Evolutionary conservation across 2,797 vertebrate species (phyloP), one percentile per base, ranked within the genome.

Genomic region (Remorina albescens): DNA sequence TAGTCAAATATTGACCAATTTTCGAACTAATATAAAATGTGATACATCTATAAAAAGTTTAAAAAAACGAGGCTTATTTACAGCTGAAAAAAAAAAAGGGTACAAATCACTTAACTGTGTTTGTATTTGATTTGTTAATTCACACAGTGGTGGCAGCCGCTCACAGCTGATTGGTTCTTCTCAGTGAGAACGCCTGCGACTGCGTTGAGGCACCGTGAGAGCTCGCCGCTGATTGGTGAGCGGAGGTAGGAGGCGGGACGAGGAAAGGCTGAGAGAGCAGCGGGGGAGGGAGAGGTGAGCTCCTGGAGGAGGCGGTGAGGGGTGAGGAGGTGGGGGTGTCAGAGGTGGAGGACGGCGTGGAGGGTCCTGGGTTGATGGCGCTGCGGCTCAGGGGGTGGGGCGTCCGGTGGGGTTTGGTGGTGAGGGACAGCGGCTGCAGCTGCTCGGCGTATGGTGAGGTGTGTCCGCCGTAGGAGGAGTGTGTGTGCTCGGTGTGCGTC

Each of bases 1-100:
- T 84, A 93, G 96, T 97, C 96, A 98, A 97, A 98, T 98, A 97
- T 98, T 98, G 97, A 98, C 97, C 96, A 98, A 95, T 95, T 95
- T 96, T 95, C 95, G 91, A 88, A 93, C 92, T 92, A 88, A 90
- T 91, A 93, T 94, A 93, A 92, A 94, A 93, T 74, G 88, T 91
- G 91, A 91, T 78, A 41, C 75, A 68, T 86, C 87, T 89, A 90
- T 86, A 89, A 91, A 91, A 89, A 81, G 76, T 50, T 42, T 72
- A 75, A 58, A 74, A 85, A 70, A 90, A 92, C 64, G 68, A 78
- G 91, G 88, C 89, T 78, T 85, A 91, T 82, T 82, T 94, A 91
- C 93, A 92, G 91, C 88, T n/a, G 65, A 76, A 54, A 83, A 55
- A 68, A 81, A 68, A 81, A 77, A 64, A 76, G 51, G 70, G n/a